Evolutionary conservation across 1,140 invertebrate genomes (phyloP).

Genomic region (Heliconius eleuchia): DNA sequence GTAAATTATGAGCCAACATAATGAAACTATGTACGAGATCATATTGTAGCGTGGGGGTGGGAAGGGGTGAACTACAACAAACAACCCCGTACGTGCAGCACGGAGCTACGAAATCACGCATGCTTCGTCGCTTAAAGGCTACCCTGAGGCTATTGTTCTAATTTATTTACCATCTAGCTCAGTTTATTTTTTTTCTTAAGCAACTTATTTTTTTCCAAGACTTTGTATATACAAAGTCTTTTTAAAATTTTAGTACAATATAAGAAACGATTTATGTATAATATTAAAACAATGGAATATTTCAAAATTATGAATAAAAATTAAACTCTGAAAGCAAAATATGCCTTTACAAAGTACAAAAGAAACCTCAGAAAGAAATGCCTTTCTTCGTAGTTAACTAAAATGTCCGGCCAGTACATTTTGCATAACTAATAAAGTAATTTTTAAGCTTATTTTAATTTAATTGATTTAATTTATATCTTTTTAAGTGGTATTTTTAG

Average conservation of each 20-base stretch:
- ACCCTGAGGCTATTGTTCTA: constrained; percentile 20
- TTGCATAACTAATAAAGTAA: not conserved
- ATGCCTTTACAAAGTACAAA: constrained; percentile 32
- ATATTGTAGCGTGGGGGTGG: constrained; percentile 16
- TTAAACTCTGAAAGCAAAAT: constrained; percentile 35
- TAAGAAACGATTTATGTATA: constrained; percentile 14
- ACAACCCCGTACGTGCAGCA: constrained; percentile 27
- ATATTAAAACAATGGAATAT: constrained; percentile 28
- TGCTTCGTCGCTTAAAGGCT: constrained; percentile 26
- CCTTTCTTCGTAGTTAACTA: constrained; percentile 24
- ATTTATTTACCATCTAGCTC: constrained; percentile 19
- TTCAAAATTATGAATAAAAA: constrained; percentile 24
- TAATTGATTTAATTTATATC: not conserved
- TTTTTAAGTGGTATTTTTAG: not conserved
- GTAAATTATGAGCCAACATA: constrained; percentile 31
- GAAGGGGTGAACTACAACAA: constrained; percentile 26
- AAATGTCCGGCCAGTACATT: constrained; percentile 8
- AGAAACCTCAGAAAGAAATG: constrained; percentile 33
- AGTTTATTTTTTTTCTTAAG: constrained; percentile 23
- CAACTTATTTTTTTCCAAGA: not conserved
- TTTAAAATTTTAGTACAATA: not conserved
- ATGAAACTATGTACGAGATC: constrained; percentile 29
- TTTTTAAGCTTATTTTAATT: not conserved
- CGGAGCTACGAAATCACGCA: constrained; percentile 17
- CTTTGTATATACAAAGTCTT: not conserved